phyloP scores from a whole-genome alignment of 2,888 invertebrate species.

The Eristalis intricaria region DNA sequence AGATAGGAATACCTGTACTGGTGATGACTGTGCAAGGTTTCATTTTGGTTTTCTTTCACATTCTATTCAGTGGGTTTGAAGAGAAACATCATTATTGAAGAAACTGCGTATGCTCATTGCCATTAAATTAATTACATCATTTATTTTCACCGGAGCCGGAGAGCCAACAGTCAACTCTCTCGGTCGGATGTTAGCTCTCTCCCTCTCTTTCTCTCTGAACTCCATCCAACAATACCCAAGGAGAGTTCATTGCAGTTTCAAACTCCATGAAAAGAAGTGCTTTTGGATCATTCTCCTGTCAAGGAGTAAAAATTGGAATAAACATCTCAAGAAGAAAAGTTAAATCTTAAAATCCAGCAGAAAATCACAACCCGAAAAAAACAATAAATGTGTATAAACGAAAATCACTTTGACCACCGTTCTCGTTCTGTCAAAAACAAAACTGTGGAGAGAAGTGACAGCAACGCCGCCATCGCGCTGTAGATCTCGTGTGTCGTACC shows the following conservation, averaged over 20 bases:
- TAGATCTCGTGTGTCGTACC: constrained; percentile 48
- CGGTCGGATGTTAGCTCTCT: constrained; percentile 2
- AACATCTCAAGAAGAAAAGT: neutral
- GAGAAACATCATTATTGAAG: constrained; percentile 67
- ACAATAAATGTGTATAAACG: neutral
- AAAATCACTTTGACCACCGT: constrained; percentile 15
- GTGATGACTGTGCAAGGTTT: constrained; percentile 49
- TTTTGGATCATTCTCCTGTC: constrained; percentile 42
- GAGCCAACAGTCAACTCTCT: constrained; percentile 47
- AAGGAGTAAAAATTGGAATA: neutral
- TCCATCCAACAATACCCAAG: constrained; percentile 61
- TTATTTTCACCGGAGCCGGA: constrained; percentile 68
- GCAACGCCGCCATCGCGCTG: constrained; percentile 61
- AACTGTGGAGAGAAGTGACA: constrained; percentile 55
- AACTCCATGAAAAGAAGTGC: constrained; percentile 69
- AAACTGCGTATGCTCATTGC: constrained; percentile 73
- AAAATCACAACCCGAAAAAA: constrained; percentile 25
- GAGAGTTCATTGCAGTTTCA: constrained; percentile 69
- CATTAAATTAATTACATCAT: constrained; percentile 76
- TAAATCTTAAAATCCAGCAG: neutral
- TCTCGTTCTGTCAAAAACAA: constrained; percentile 34
- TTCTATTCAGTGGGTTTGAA: constrained; percentile 58
- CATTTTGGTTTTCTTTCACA: constrained; percentile 22
- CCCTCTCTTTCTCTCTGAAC: constrained; percentile 52
- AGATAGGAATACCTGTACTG: constrained; percentile 49